A percentile compares a stretch with the other conserved stretches of the same genome.
Evolutionary conservation across 2,113 vertebrate species (phyloP).

Genomic region (Oxyruncus cristatus): DNA sequence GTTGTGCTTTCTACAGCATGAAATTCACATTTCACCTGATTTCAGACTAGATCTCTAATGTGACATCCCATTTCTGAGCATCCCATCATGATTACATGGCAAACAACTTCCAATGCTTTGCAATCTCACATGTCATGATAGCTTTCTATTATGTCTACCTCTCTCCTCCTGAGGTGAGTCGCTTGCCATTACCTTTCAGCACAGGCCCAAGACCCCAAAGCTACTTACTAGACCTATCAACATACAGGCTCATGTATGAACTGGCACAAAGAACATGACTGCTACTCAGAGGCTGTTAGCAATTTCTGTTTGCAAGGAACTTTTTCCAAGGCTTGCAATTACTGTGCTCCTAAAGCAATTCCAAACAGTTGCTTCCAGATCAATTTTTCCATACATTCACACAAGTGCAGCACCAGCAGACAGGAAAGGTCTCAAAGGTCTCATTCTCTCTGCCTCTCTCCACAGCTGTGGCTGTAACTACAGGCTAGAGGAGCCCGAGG

Average conservation of each 20-base stretch:
- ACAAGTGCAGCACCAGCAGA: not conserved
- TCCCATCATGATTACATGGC: not conserved
- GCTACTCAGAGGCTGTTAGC: not conserved
- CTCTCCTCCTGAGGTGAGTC: not conserved
- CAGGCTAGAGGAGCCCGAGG: accelerated
- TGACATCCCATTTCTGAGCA: not conserved
- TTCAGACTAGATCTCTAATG: not conserved
- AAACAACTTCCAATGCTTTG: not conserved
- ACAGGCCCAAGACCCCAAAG: not conserved
- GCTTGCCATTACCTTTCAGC: not conserved
- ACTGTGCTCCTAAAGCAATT: not conserved
- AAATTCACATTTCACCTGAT: not conserved
- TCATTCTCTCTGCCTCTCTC: accelerated
- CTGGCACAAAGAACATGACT: not conserved
- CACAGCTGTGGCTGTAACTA: not conserved
- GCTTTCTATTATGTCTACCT: not conserved
- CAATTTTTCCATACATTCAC: not conserved
- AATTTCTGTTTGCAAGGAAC: not conserved
- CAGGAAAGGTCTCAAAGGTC: not conserved
- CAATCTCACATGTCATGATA: not conserved
- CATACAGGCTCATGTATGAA: not conserved
- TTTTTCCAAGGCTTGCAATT: not conserved
- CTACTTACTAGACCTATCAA: not conserved
- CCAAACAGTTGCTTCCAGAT: not conserved
- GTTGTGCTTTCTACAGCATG: not conserved